Evolutionary conservation across 2,888 invertebrate species (phyloP).

Genomic region (Oegoconia quadripuncta): DNA sequence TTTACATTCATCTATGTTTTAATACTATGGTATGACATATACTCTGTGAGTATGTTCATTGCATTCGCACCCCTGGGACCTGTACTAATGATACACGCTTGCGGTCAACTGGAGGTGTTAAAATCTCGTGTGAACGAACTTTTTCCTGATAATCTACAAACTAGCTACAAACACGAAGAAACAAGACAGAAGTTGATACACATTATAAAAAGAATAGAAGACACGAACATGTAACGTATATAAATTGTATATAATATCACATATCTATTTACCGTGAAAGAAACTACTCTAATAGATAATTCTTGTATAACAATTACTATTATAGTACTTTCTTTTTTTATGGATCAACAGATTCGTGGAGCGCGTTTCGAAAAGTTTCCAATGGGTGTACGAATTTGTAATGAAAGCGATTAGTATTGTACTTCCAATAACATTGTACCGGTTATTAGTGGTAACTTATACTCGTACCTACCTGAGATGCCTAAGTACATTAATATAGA

Average conservation of each 20-base stretch:
- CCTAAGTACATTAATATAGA: too few relatives aligned
- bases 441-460: conserved; percentile 32
- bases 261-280: too few relatives aligned
- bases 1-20: conserved; percentile 19
- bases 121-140: conserved; percentile 27
- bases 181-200: conserved; percentile 25
- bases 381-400: conserved; percentile 28
- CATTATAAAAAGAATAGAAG: conserved; percentile 30
- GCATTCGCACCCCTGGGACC: conserved; percentile 43
- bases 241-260: conserved; percentile 7
- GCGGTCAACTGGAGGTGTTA: conserved; percentile 42
- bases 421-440: conserved; percentile 33
- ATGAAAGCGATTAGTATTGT: conserved; percentile 31
- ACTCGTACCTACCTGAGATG: too few relatives aligned
- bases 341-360: conserved; percentile 34
- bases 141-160: conserved; percentile 25
- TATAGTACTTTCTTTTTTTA: too few relatives aligned
- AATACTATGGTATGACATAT: conserved; percentile 20
- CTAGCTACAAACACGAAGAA: conserved; percentile 18
- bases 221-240: conserved; percentile 33
- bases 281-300: too few relatives aligned
- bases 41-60: conserved; percentile 27
- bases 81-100: conserved; percentile 43
- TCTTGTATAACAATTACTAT: too few relatives aligned
- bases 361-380: conserved; percentile 24